phyloP scores from a whole-genome alignment of 2,888 invertebrate species.

The Tuta absoluta region DNA sequence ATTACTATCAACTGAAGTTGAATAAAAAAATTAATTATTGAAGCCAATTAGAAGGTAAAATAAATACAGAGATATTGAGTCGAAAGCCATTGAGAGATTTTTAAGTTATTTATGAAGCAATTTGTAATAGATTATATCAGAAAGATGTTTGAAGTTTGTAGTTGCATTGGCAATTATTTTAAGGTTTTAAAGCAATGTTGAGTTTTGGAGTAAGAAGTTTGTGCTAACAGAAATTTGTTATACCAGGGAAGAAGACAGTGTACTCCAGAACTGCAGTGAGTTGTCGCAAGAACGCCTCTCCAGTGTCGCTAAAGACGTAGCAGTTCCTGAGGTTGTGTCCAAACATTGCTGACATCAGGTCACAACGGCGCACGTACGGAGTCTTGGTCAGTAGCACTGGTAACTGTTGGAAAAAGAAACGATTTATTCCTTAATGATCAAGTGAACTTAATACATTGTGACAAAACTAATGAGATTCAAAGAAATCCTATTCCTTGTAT shows the following conservation, averaged over 20 bases:
- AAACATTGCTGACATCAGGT: conserved; percentile 77
- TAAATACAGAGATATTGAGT: too few species aligned
- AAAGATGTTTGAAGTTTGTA: neutral
- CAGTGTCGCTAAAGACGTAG: conserved; percentile 74
- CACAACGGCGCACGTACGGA: conserved; percentile 72
- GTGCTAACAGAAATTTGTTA: neutral
- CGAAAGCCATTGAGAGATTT: too few species aligned
- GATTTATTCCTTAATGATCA: neutral
- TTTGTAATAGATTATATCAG: too few species aligned
- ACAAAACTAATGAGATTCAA: too few species aligned
- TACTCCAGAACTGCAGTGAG: conserved; percentile 69
- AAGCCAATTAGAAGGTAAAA: too few species aligned
- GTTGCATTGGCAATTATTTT: neutral
- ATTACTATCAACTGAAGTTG: too few species aligned
- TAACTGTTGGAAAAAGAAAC: conserved; percentile 46
- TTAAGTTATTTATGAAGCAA: neutral
- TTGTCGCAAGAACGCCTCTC: conserved; percentile 74
- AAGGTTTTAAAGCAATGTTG: neutral
- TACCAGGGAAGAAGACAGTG: conserved; percentile 74
- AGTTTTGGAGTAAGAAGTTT: too few species aligned
- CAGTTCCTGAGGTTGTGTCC: conserved; percentile 74
- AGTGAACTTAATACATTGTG: too few species aligned
- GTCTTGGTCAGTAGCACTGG: conserved; percentile 65
- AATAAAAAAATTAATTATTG: too few species aligned
- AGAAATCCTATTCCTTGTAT: too few species aligned